Evolutionary conservation across 2,797 vertebrate genomes (phyloP).

Genomic region (Neopelma chrysocephalum): DNA sequence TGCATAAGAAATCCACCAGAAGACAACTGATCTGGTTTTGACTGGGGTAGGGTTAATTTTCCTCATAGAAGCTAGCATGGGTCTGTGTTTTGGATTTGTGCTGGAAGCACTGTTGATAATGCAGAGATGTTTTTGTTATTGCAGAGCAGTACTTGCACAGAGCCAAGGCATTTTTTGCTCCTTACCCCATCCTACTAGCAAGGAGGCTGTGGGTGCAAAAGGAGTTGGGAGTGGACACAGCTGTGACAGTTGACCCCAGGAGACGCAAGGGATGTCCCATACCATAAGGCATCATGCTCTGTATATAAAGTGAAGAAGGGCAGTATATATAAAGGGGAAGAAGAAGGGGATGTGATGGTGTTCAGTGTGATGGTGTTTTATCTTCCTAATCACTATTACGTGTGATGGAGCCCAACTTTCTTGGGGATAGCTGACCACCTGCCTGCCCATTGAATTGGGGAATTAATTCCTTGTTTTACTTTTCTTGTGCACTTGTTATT

Average conservation of each 20-base stretch:
- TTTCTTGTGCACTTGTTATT: background rate
- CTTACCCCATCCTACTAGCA: rapidly evolving
- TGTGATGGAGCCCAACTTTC: background rate
- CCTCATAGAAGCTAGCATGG: background rate
- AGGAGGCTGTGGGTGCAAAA: background rate
- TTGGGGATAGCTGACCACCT: background rate
- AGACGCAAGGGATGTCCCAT: background rate
- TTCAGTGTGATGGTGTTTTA: background rate
- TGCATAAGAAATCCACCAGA: background rate
- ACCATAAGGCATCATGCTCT: background rate
- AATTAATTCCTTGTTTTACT: background rate
- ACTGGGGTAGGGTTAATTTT: background rate
- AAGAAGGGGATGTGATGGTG: too few species aligned
- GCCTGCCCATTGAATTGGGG: background rate
- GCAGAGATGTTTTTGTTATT: background rate
- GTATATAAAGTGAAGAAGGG: background rate
- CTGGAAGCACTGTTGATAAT: background rate
- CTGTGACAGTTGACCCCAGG: too few species aligned
- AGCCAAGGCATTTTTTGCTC: background rate
- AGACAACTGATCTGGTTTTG: background rate
- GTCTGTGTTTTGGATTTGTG: background rate
- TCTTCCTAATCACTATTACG: background rate
- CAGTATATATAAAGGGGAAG: background rate
- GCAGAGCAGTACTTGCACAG: background rate
- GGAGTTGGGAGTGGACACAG: background rate